A percentile compares a stretch with the other conserved stretches of the same genome.
Evolutionary conservation across 1,140 invertebrate species (phyloP).

Genomic region (Ceratitis capitata): DNA sequence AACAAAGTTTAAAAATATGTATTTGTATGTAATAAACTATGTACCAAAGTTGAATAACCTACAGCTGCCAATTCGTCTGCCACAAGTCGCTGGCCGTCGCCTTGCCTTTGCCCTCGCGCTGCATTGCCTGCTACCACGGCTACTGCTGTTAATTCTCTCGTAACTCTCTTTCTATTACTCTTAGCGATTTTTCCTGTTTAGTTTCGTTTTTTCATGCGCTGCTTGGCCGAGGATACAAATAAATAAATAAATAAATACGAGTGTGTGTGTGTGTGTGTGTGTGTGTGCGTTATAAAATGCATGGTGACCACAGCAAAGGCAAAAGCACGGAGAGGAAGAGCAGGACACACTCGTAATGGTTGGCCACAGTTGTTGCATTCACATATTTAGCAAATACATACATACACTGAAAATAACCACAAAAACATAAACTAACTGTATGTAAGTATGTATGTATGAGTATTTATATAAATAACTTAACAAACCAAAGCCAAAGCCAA

Average conservation of each 20-base stretch:
- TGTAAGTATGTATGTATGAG: background rate
- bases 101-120: background rate
- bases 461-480: too few species aligned
- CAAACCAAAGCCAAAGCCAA: background rate
- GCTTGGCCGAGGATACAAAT: background rate
- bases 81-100: background rate
- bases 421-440: background rate
- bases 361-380: background rate
- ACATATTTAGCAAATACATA: background rate
- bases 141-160: too few species aligned
- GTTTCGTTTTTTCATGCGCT: background rate
- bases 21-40: constrained; percentile 27
- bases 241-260: background rate
- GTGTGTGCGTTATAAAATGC: background rate
- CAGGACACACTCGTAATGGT: background rate
- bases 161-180: background rate
- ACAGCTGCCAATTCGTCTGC: background rate
- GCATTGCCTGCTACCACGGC: background rate
- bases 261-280: background rate
- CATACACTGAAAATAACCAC: background rate
- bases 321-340: background rate
- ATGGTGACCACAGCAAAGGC: background rate
- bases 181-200: background rate
- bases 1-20: constrained; percentile 1
- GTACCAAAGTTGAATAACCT: constrained; percentile 38